Conservation (phyloP, 2,113 vertebrate genomes). For the Lepidiolamprologus cunningtoni region DNA sequence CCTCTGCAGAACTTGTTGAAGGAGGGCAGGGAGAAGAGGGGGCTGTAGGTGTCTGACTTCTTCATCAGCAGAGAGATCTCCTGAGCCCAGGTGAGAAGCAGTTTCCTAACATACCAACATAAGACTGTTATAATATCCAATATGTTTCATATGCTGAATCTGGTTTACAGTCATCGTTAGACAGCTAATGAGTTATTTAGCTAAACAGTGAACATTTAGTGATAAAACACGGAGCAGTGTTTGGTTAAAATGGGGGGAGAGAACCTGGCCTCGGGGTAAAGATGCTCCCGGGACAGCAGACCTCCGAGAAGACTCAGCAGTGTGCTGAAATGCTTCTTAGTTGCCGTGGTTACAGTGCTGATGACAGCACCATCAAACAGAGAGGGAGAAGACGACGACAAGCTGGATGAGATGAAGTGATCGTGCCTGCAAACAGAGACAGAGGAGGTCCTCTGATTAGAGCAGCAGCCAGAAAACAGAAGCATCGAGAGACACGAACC, state of each 20-base stretch:
- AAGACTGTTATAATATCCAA: neutral
- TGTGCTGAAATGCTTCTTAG: constrained; percentile 96
- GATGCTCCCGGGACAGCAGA: constrained; percentile 86
- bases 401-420: constrained; percentile 97
- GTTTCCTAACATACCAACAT: constrained; percentile 72
- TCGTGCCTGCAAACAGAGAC: constrained; percentile 77
- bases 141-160: neutral
- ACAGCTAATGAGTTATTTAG: neutral
- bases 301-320: constrained; percentile 86
- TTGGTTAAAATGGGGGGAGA: neutral
- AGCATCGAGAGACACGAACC: accelerated
- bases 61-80: constrained; percentile 93
- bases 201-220: neutral
- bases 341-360: constrained; percentile 97
- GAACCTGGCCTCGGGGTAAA: constrained; percentile 87
- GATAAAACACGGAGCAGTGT: neutral
- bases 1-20: constrained; percentile 96
- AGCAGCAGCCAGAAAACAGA: neutral
- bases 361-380: constrained; percentile 96
- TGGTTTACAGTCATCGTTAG: neutral
- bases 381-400: constrained; percentile 93
- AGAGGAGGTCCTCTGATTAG: neutral
- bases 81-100: constrained; percentile 92
- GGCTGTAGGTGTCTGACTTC: constrained; percentile 92
- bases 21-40: constrained; percentile 89